A percentile compares a stretch with the other conserved stretches of the same genome.
Conservation (phyloP, 2,888 invertebrate genomes). For the Mallateleia sp. region DNA sequence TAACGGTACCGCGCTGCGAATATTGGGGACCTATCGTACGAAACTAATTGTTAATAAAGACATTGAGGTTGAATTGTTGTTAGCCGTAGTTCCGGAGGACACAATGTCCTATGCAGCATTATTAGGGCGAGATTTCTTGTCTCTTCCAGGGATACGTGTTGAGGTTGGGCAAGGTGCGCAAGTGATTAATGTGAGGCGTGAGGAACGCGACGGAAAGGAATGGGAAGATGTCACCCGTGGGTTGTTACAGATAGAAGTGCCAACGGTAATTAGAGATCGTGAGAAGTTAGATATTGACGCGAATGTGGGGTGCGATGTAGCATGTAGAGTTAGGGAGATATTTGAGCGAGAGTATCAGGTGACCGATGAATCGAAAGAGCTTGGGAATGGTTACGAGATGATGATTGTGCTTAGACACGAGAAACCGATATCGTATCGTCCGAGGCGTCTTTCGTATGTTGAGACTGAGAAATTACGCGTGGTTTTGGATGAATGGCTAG, state of each 20-base stretch:
- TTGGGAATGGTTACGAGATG: background rate
- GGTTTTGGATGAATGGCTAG: slow-evolving; percentile 13
- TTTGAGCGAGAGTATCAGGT: background rate
- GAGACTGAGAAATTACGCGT: slow-evolving; percentile 34
- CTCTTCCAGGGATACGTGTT: too few relatives aligned
- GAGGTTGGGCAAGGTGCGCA: too few relatives aligned
- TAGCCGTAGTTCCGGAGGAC: too few relatives aligned
- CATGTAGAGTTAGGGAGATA: background rate
- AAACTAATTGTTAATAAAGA: background rate
- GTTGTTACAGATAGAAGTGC: too few relatives aligned
- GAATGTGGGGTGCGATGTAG: background rate
- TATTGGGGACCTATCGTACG: slow-evolving; percentile 27
- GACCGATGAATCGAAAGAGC: too few relatives aligned
- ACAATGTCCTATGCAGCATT: too few relatives aligned
- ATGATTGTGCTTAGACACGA: background rate
- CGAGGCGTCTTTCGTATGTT: slow-evolving; percentile 9
- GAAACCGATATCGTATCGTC: slow-evolving; percentile 22
- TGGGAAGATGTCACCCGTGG: too few relatives aligned
- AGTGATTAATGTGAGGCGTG: too few relatives aligned
- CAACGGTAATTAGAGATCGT: too few relatives aligned
- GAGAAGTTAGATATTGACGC: too few relatives aligned
- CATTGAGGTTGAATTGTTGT: too few relatives aligned
- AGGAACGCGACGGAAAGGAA: background rate
- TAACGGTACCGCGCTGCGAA: slow-evolving; percentile 12
- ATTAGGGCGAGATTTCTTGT: too few relatives aligned